Evolutionary conservation across 2,888 invertebrate species (phyloP).

Genomic region (Sinelater perroti): DNA sequence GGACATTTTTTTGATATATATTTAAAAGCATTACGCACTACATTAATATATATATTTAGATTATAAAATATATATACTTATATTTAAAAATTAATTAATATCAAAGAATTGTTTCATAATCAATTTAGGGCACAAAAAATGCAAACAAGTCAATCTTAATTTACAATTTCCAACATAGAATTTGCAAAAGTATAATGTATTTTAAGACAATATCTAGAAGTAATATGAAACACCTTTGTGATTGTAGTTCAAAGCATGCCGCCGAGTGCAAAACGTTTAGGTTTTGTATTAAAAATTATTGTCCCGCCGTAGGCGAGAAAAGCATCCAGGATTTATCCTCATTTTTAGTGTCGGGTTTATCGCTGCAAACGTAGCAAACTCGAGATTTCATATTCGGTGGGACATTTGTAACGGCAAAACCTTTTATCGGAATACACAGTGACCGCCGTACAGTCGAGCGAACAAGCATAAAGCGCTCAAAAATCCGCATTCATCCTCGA

Average conservation of each 20-base stretch:
- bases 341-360: conserved; percentile 57
- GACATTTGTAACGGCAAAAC: conserved; percentile 54
- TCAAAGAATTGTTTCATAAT: no score
- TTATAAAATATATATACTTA: no score
- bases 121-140: no score
- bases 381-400: conserved; percentile 49
- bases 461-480: conserved; percentile 44
- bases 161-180: no score
- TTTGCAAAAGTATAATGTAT: no score
- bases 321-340: conserved; percentile 54
- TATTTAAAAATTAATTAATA: no score
- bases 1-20: no score
- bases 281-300: conserved; percentile 39
- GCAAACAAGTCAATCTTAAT: no score
- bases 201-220: no score
- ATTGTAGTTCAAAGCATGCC: conserved; percentile 12
- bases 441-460: conserved; percentile 49
- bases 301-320: conserved; percentile 44
- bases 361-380: conserved; percentile 51
- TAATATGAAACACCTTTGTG: conserved; percentile 12
- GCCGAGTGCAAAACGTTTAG: conserved; percentile 20
- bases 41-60: no score
- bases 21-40: no score
- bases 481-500: conserved; percentile 36
- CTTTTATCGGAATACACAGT: conserved; percentile 54